These are phyloP conservation scores for Drosophila nr. fundita DNA, from an alignment of 2,888 invertebrate genomes.

Conservation along the genomic window DNA sequence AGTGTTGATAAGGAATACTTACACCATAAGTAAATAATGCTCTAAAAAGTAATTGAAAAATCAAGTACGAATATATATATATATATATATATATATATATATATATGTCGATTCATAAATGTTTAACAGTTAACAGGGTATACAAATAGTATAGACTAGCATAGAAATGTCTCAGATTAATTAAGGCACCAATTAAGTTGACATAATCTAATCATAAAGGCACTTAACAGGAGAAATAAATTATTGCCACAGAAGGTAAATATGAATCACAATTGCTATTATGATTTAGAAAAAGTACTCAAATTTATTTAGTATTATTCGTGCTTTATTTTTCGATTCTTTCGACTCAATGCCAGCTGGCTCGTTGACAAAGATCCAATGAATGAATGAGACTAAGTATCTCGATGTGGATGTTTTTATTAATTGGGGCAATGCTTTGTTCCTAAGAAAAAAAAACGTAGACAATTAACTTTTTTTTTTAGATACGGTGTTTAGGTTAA, in stretches of 20 bases:
- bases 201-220: slow-evolving; percentile 4
- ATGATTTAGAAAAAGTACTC: background rate
- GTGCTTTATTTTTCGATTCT: background rate
- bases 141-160: background rate
- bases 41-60: background rate
- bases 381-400: slow-evolving; percentile 3
- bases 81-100: too few relatives aligned
- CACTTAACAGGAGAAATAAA: background rate
- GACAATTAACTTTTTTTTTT: background rate
- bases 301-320: background rate
- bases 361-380: slow-evolving; percentile 1
- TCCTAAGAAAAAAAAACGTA: background rate
- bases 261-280: slow-evolving; percentile 5
- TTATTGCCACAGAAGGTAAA: background rate
- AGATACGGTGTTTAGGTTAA: background rate
- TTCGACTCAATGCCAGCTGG: slow-evolving; percentile 3
- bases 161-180: background rate
- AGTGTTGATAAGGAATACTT: background rate
- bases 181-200: background rate
- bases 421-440: background rate
- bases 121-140: background rate
- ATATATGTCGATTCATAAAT: background rate
- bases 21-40: background rate
- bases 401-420: background rate
- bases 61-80: background rate